phyloP scores from a whole-genome alignment of 2,797 vertebrate genomes.

The Sebastes oblongus region DNA sequence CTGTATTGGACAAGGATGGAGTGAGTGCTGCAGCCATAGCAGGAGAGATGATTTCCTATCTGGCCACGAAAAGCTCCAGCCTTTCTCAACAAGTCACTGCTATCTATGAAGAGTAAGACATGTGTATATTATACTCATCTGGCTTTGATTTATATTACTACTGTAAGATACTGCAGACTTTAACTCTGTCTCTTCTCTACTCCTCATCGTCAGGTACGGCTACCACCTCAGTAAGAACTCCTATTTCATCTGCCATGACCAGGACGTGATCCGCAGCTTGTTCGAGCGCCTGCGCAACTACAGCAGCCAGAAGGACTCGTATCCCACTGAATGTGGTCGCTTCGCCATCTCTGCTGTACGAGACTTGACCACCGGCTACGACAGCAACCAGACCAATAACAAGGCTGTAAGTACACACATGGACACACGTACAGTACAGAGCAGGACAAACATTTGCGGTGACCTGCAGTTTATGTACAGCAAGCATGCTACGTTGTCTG shows the following conservation, averaged over 20 bases:
- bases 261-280: constrained; percentile 85
- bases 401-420: constrained; percentile 86
- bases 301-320: constrained; percentile 82
- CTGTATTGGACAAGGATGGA: constrained; percentile 96
- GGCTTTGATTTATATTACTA: background rate
- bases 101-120: constrained; percentile 92
- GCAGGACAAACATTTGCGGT: background rate
- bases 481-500: background rate
- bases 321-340: constrained; percentile 89
- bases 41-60: constrained; percentile 90
- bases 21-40: constrained; percentile 94
- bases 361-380: constrained; percentile 94
- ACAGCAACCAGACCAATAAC: constrained; percentile 88
- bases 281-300: constrained; percentile 92
- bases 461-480: background rate
- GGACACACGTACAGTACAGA: background rate
- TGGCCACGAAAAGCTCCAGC: constrained; percentile 86
- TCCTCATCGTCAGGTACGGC: constrained; percentile 85
- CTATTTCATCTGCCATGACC: constrained; percentile 96
- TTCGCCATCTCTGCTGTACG: constrained; percentile 88
- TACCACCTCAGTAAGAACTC: constrained; percentile 96
- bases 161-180: background rate
- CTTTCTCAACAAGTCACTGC: constrained; percentile 89
- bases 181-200: background rate
- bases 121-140: background rate